Conservation (phyloP, 2,888 invertebrate species). For the Agriopis leucophaearia region DNA sequence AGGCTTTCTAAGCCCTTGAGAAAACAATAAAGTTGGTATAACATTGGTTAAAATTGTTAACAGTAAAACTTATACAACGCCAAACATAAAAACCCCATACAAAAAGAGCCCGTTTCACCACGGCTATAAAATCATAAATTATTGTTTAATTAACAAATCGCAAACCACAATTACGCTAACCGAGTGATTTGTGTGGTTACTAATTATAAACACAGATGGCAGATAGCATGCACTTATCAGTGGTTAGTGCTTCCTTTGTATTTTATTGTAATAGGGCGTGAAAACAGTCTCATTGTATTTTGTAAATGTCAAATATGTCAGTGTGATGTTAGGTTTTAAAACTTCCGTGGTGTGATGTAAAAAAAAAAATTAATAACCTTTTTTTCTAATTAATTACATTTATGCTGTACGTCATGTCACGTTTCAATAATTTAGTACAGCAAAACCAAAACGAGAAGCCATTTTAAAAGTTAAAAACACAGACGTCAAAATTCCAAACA, state of each 20-base stretch:
- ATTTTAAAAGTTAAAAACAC: constrained; percentile 32
- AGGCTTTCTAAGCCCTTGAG: too few species aligned
- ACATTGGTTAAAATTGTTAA: too few species aligned
- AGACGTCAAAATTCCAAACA: constrained; percentile 40
- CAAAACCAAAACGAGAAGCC: not conserved
- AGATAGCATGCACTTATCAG: constrained; percentile 33
- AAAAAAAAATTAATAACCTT: not conserved
- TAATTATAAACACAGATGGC: constrained; percentile 35
- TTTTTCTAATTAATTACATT: too few species aligned
- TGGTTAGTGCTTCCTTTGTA: constrained; percentile 18
- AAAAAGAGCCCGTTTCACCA: constrained; percentile 3
- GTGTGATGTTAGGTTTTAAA: too few species aligned
- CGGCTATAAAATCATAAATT: constrained; percentile 14
- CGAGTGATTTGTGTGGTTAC: constrained; percentile 31
- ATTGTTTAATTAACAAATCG: constrained; percentile 30
- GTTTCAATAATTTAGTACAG: too few species aligned
- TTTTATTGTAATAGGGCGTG: constrained; percentile 19
- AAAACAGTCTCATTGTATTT: constrained; percentile 20
- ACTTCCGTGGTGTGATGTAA: too few species aligned
- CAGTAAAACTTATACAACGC: not conserved
- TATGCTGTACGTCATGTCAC: too few species aligned
- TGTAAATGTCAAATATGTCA: not conserved
- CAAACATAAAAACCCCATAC: not conserved
- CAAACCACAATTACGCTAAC: constrained; percentile 34
- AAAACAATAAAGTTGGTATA: too few species aligned